Evolutionary conservation across 2,797 vertebrate genomes (phyloP).

Genomic region (Ambastaia sidthimunki): DNA sequence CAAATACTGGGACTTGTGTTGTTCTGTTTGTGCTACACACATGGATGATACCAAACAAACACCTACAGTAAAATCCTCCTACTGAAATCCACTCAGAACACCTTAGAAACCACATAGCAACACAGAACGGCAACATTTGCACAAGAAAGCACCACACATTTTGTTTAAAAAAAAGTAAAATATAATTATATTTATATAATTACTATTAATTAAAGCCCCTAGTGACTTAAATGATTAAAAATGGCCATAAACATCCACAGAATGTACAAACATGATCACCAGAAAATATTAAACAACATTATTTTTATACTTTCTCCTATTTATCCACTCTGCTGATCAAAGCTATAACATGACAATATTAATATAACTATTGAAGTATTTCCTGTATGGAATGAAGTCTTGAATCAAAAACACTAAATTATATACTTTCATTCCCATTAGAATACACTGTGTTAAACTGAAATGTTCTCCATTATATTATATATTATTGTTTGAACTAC

Average conservation of each 20-base stretch:
- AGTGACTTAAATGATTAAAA: not conserved
- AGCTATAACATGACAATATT: slow-evolving; percentile 4
- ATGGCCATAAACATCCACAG: not conserved
- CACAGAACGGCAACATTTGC: too few relatives aligned
- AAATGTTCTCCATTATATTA: too few relatives aligned
- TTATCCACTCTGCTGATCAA: slow-evolving; percentile 2
- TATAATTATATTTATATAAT: too few relatives aligned
- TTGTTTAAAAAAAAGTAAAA: too few relatives aligned
- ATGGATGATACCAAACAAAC: not conserved
- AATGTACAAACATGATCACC: too few relatives aligned
- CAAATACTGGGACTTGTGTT: not conserved
- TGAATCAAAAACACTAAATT: not conserved
- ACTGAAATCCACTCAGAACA: not conserved
- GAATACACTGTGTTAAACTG: too few relatives aligned
- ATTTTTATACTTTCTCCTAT: slow-evolving; percentile 9
- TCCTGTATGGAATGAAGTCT: not conserved
- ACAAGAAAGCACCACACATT: too few relatives aligned
- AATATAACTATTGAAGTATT: not conserved
- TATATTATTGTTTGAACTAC: too few relatives aligned
- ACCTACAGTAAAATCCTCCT: too few relatives aligned
- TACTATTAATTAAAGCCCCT: too few relatives aligned
- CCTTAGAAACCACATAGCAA: not conserved
- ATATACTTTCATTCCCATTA: too few relatives aligned
- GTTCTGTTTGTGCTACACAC: not conserved
- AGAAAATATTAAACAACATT: too few relatives aligned